A percentile compares a stretch with the other conserved stretches of the same genome.
phyloP scores from a whole-genome alignment of 1,140 invertebrate species.

The Metopolophium dirhodum region DNA sequence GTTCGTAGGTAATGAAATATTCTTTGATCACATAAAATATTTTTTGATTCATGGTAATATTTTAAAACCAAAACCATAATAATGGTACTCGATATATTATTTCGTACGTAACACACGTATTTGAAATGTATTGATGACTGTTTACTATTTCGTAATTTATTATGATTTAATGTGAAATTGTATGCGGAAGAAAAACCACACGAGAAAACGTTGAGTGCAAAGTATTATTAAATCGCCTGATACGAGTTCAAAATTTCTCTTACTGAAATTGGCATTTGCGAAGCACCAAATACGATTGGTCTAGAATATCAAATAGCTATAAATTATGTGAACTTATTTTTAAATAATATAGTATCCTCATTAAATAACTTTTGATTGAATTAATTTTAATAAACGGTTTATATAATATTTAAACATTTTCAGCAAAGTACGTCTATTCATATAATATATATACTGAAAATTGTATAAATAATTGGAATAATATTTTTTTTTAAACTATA shows the following conservation, averaged over 20 bases:
- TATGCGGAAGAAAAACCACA: not conserved
- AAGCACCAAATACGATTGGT: not conserved
- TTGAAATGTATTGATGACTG: not conserved
- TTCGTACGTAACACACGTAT: not conserved
- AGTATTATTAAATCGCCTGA: not conserved
- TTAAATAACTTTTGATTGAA: not conserved
- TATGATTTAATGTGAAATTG: not conserved
- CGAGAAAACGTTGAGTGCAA: not conserved
- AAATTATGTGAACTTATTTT: not conserved
- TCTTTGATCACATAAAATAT: not conserved
- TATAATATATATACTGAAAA: not conserved
- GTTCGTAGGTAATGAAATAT: not conserved
- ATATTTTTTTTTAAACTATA: not conserved
- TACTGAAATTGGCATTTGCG: not conserved
- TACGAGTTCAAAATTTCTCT: conserved; percentile 13
- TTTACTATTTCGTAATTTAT: not conserved
- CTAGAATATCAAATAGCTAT: not conserved
- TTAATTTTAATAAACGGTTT: not conserved
- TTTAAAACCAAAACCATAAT: not conserved
- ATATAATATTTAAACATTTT: not conserved
- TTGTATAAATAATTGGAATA: not conserved
- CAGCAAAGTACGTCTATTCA: not conserved
- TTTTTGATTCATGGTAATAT: not conserved
- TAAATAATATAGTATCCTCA: not conserved
- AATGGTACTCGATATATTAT: not conserved